A percentile compares a stretch with the other conserved stretches of the same genome.
Conservation (phyloP, 2,113 vertebrate genomes). For the Nerophis lumbriciformis region DNA sequence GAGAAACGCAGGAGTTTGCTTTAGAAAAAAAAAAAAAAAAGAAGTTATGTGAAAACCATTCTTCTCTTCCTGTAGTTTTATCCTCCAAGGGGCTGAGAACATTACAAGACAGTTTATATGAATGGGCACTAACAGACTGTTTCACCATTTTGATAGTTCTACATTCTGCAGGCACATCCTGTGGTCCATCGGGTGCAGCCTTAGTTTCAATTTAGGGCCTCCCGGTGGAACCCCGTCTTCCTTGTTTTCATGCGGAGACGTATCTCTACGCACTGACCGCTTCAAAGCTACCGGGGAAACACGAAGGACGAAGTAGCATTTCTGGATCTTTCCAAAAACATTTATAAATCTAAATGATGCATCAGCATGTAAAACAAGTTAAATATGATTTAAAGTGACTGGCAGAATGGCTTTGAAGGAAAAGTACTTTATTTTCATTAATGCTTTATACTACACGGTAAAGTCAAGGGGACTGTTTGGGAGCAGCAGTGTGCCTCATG, state of each 20-base stretch:
- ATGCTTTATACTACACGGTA: constrained; percentile 57
- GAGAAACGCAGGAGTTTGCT: constrained; percentile 79
- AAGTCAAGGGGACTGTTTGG: constrained; percentile 59
- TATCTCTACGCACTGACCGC: constrained; percentile 51
- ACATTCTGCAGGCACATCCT: constrained; percentile 98
- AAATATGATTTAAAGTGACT: constrained; percentile 42
- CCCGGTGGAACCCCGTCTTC: constrained; percentile 84
- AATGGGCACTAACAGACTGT: constrained; percentile 98
- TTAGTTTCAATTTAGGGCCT: constrained; percentile 98
- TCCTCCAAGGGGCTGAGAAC: constrained; percentile 84
- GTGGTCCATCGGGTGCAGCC: constrained; percentile 93
- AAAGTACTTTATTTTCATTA: constrained; percentile 67
- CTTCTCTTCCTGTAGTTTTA: constrained; percentile 85
- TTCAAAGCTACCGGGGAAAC: constrained; percentile 71
- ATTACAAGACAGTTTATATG: constrained; percentile 94
- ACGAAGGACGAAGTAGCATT: constrained; percentile 72
- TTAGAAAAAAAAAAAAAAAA: constrained; percentile 29
- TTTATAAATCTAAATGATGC: constrained; percentile 45
- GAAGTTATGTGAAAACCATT: constrained; percentile 99
- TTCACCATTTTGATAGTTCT: constrained; percentile 90
- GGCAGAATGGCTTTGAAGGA: constrained; percentile 57
- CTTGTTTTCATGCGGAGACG: constrained; percentile 82
- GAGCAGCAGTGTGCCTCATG: constrained; percentile 50
- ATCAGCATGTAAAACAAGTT: constrained; percentile 38
- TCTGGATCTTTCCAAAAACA: constrained; percentile 52